Evolutionary conservation across 1,140 invertebrate species (phyloP), one percentile per base, ranked within the genome.

Genomic region (Drosophila persimilis): DNA sequence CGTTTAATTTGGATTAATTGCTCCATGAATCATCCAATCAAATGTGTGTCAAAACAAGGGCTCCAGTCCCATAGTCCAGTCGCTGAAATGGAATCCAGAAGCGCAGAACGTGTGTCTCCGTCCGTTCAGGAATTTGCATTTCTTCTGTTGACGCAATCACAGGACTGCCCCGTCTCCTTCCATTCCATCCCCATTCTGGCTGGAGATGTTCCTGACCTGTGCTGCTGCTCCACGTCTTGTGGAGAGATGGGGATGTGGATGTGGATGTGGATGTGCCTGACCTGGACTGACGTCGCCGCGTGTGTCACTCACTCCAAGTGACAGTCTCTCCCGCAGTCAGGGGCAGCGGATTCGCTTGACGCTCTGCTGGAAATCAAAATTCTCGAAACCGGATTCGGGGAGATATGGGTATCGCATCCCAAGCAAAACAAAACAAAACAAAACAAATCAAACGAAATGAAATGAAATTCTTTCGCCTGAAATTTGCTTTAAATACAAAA

Each of bases 401-500:
- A 50, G 64, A 52, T 53, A 61, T 29, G 6, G 9, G 31, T 35
- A 9, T 31, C 29, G 29, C 7, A 31, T 35, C 58, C 4, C 20
- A 63, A 56, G n/a, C n/a, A 43, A 39, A 64, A 70, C 57, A 54
- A 59, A 52, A 57, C 48, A 56, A 51, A 51, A 77, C 20, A 35
- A 63, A 76, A 64, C 43, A 51, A n/a, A 77, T 15, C 35, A 63
- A 76, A 64, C 43, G 45, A 60, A 76, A 70, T 39, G 58, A 60
- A 74, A 80, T 76, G 62, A 64, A 72, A 65, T 79, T 76, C 61
- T 72, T 70, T 70, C 69, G 74, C 60, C 73, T 58, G 75, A 65
- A 63, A 59, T 53, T 72, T 67, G 66, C 71, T 74, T 88, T 84
- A 88, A 88, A 88, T 85, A 85, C 76, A 88, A 88, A 86, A 83